phyloP scores from a whole-genome alignment of 1,140 invertebrate species.

The Temnothorax longispinosus region DNA sequence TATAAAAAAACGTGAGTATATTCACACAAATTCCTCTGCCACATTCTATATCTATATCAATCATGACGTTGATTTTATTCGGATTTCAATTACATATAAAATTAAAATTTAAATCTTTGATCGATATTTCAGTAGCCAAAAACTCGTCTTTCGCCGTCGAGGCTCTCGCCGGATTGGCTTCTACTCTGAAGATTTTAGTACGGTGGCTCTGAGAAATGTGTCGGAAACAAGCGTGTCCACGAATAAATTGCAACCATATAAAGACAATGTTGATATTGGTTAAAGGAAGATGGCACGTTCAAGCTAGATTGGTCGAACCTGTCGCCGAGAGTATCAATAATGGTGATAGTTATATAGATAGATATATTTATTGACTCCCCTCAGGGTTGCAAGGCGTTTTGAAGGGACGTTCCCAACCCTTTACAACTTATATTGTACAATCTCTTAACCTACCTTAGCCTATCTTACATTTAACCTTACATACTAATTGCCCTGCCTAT shows the following conservation, averaged over 20 bases:
- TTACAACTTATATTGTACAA: no score
- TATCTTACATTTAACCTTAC: no score
- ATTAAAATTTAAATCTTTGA: background rate
- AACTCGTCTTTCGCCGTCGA: slow-evolving; percentile 91
- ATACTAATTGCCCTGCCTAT: no score
- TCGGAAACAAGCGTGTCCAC: slow-evolving; percentile 78
- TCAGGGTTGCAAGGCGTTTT: no score
- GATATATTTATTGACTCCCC: no score
- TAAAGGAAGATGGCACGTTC: slow-evolving; percentile 94
- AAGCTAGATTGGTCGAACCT: slow-evolving; percentile 94
- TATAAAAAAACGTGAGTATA: slow-evolving; percentile 91
- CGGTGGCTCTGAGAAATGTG: slow-evolving; percentile 90
- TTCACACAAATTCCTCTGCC: background rate
- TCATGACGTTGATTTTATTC: background rate
- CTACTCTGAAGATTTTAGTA: slow-evolving; percentile 94
- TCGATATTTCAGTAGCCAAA: slow-evolving; percentile 87
- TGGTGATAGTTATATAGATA: slow-evolving; percentile 90
- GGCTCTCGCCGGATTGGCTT: slow-evolving; percentile 94
- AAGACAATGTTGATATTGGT: slow-evolving; percentile 93
- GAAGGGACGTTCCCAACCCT: no score
- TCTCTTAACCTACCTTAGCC: no score
- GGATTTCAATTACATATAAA: background rate
- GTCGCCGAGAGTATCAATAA: slow-evolving; percentile 91
- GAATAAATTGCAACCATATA: slow-evolving; percentile 88
- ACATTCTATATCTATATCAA: background rate